Evolutionary conservation across 2,113 vertebrate genomes (phyloP).

Genomic region (Pundamilia nyererei): DNA sequence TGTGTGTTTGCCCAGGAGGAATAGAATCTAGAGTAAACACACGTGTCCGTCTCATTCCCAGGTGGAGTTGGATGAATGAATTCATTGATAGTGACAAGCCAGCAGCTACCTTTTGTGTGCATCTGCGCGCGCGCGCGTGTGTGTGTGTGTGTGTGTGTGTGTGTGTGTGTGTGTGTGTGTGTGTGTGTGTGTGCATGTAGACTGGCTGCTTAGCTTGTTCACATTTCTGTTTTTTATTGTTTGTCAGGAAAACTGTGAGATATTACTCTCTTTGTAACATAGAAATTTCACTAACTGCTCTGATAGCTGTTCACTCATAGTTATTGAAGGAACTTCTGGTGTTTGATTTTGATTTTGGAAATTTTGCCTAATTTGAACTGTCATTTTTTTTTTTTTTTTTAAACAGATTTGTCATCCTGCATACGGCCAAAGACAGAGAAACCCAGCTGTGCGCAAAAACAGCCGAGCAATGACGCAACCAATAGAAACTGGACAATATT

Average conservation of each 20-base stretch:
- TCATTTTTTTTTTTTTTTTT: too few species aligned
- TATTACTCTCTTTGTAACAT: background rate
- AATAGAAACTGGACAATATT: background rate
- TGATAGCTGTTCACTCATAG: fast-evolving
- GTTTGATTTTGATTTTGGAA: background rate
- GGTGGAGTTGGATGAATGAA: conserved; percentile 49
- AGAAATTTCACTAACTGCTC: background rate
- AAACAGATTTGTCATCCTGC: background rate
- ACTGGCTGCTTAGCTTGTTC: background rate
- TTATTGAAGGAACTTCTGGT: background rate
- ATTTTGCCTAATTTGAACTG: background rate
- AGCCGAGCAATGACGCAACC: background rate
- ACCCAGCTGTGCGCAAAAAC: fast-evolving
- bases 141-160: background rate
- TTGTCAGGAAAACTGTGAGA: background rate
- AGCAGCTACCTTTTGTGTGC: background rate
- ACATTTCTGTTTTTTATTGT: background rate
- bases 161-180: background rate
- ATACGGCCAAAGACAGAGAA: background rate
- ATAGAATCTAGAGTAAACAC: conserved; percentile 65
- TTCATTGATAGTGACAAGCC: conserved; percentile 35
- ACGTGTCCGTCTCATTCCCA: conserved; percentile 45
- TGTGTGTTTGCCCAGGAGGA: conserved; percentile 21
- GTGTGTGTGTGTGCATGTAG: background rate
- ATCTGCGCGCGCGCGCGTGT: background rate